These are phyloP conservation scores for Sylvilagus bachmani DNA, from an alignment of 2,113 vertebrate species.

Conservation along the genomic window DNA sequence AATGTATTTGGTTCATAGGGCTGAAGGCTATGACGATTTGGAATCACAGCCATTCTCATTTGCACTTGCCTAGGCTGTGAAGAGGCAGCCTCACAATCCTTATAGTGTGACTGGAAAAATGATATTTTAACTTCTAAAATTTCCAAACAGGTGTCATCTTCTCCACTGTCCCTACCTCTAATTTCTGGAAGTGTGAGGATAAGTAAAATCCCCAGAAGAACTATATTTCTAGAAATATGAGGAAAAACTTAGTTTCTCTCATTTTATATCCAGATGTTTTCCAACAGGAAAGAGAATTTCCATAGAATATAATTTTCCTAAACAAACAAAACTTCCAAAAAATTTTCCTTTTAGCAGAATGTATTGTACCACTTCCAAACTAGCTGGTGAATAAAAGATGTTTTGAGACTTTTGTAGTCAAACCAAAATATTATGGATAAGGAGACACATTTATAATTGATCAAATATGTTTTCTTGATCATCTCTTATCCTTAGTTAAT, in stretches of 20 bases:
- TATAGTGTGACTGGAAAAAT: constrained; percentile 36
- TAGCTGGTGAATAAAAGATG: constrained; percentile 67
- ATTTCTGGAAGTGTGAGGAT: constrained; percentile 69
- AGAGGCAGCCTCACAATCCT: constrained; percentile 45
- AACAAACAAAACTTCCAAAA: constrained; percentile 77
- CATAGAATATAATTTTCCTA: constrained; percentile 67
- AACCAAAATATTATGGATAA: constrained; percentile 64
- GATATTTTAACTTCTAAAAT: constrained; percentile 47
- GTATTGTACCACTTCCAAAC: constrained; percentile 52
- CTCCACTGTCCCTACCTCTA: constrained; percentile 62
- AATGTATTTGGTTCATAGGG: not conserved
- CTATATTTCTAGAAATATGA: constrained; percentile 77
- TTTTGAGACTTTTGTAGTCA: constrained; percentile 61
- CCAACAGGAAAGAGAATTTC: constrained; percentile 78
- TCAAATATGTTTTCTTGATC: constrained; percentile 38
- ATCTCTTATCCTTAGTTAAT: not conserved
- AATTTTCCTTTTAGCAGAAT: constrained; percentile 65
- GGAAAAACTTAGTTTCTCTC: constrained; percentile 76
- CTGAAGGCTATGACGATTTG: constrained; percentile 35
- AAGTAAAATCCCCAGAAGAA: constrained; percentile 73
- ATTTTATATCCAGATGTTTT: constrained; percentile 81
- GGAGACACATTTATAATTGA: constrained; percentile 42
- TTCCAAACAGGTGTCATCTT: constrained; percentile 45
- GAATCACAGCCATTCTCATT: constrained; percentile 44
- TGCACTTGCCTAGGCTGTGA: constrained; percentile 38